Percentiles rank a stretch among this genome's conserved stretches.
Evolutionary conservation across 2,113 vertebrate genomes (phyloP).

Genomic region (Tupaia tana): DNA sequence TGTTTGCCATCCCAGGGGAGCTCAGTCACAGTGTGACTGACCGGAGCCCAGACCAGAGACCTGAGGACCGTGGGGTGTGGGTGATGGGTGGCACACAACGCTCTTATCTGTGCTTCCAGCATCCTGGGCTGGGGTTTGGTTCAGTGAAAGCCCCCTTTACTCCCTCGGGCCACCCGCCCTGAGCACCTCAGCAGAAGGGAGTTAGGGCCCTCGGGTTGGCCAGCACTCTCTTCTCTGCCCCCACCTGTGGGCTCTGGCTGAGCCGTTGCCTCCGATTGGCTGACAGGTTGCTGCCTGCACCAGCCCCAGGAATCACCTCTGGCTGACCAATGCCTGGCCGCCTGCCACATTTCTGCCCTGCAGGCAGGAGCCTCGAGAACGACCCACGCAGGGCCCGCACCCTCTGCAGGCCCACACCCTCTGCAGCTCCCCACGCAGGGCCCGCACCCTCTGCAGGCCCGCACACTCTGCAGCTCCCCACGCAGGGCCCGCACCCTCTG

Average conservation of each 20-base stretch:
- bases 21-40: background rate
- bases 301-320: background rate
- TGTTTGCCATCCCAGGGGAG: background rate
- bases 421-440: background rate
- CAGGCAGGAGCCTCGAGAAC: background rate
- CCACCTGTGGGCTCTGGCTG: background rate
- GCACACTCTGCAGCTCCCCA: background rate
- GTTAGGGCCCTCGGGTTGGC: background rate
- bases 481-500: background rate
- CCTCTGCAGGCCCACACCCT: background rate
- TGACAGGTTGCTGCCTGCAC: background rate
- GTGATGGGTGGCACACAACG: background rate
- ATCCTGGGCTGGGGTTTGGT: background rate
- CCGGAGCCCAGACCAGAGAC: background rate
- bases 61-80: background rate
- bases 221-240: background rate
- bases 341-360: background rate
- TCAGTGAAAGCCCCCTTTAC: background rate
- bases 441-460: background rate
- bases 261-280: background rate
- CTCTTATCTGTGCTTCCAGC: background rate
- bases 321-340: background rate
- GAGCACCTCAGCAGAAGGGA: background rate
- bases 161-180: background rate
- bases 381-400: background rate